Evolutionary conservation across 2,113 vertebrate species (phyloP).

Genomic region (Rhinopomastus cyanomelas): DNA sequence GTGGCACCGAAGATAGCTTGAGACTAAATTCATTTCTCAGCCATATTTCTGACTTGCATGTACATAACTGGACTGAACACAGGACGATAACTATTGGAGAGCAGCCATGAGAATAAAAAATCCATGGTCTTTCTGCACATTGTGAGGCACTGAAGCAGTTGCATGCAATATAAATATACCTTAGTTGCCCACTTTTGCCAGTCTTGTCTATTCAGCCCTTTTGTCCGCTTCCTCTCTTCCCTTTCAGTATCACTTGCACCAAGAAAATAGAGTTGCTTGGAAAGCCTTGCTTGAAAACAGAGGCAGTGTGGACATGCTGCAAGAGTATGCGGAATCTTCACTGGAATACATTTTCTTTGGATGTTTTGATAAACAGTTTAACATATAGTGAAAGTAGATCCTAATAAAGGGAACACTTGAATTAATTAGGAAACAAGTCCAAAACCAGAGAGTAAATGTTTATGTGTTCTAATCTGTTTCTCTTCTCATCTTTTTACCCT

Average conservation of each 20-base stretch:
- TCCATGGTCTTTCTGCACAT: fast-evolving
- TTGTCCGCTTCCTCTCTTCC: not conserved
- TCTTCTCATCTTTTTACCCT: not conserved
- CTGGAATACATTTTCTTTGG: not conserved
- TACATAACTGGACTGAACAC: not conserved
- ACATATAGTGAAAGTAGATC: not conserved
- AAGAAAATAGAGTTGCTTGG: not conserved
- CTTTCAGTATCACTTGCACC: not conserved
- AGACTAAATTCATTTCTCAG: not conserved
- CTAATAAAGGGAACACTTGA: not conserved
- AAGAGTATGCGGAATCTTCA: no score
- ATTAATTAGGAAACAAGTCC: not conserved
- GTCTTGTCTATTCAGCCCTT: not conserved
- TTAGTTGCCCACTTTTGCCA: fast-evolving
- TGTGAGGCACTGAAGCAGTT: not conserved
- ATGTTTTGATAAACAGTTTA: not conserved
- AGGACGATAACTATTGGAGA: fast-evolving
- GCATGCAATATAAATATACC: fast-evolving
- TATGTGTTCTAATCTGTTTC: not conserved
- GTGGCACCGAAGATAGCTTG: not conserved
- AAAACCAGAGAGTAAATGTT: not conserved
- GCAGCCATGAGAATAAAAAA: not conserved
- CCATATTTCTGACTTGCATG: not conserved
- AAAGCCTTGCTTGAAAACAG: not conserved
- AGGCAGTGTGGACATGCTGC: not conserved